Base-by-base conservation (phyloP, 2,888 invertebrate species). In the Cotesia congregata region DNA sequence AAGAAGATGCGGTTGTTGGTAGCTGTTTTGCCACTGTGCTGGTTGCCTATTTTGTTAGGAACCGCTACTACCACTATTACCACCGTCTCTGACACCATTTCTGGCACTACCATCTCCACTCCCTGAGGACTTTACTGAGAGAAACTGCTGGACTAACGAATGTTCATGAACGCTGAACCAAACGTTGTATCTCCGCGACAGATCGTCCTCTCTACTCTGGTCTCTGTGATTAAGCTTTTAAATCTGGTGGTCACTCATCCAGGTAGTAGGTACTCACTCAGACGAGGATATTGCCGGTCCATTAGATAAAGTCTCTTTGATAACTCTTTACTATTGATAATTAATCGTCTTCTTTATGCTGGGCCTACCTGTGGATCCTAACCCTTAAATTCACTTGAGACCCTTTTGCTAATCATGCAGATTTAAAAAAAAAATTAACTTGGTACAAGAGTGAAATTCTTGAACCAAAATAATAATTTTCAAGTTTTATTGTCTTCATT, bases 151-250 rank as follows among this genome's bases (percentile, higher is more conserved):
- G 71, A 15, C 62, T n/a, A 62, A 62, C 15, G 30, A 30, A 30
- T 30, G 30, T 30, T 30, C 40, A 15, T 62, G 15, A 62, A 50
- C 20, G 41, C 41, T 41, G 20, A 72, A 59, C 40, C 20, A 40
- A 38, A 68, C 68, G 20, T 61, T 61, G 41, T 78, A 77, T 78
- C 67, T 61, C 64, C 39, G 3, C 67, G 17, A 17, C 9, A 50
- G 12, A 2, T 30, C 12, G 1, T 50, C 7, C 67, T 72, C 72
- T 65, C 30, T 30, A 30, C 30, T 30, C 3, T 30, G 30, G n/a
- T 67, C 72, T 67, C 72, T 78, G 74, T 79, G 78, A 78, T 79
- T 78, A 79, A 78, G 78, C 77, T 78, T 77, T 73, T 75, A 78
- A 76, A 69, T 78, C 68, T 70, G 30, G 39, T 15, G 70, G 69